Base-by-base conservation (phyloP, 2,888 invertebrate species). In the Chrysolina oricalcia region DNA sequence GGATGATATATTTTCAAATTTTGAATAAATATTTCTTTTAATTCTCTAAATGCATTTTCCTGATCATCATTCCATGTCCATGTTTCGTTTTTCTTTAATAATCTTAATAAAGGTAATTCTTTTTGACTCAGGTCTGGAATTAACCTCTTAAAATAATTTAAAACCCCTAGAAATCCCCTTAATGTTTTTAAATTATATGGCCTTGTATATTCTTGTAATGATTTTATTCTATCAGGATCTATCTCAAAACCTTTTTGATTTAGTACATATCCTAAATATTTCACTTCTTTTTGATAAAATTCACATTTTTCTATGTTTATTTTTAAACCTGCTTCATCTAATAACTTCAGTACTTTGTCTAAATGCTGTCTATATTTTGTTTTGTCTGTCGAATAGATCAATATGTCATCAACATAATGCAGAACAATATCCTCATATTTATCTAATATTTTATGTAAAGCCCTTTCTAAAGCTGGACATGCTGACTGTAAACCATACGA, bases 401-500 rank as follows among this genome's bases (percentile, higher is more conserved):
- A 62, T 62, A n/a, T n/a, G 23, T 62, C 23, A 62, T 62, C 62
- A 62, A 62, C 40, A 64, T 64, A 64, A 64, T 64, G 64, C 15
- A 40, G 13, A 23, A 64, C 64, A 40, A 64, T 40, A 64, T 64
- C 64, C 27, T 40, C 64, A 35, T 64, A 40, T 64, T 27, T 40
- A 40, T 15, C 48, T 17, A 43, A 43, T 13, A 43, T 43, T 1
- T 43, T 43, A 8, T 43, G 43, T 15, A 43, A 43, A 1, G 43
- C 48, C n/a, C 48, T 50, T 17, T 50, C 48, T 50, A n/a, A 50
- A 50, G 48, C 48, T 11, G 41, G 40, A 64, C 64, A 64, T 64
- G 64, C 27, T 64, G 64, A 64, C 23, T 64, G 64, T 27, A 64
- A 64, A 64, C 64, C 64, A 64, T 64, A 64, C 64, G 64, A 41